Conservation (phyloP, 2,113 vertebrate genomes). For the Oryzias melastigma region DNA sequence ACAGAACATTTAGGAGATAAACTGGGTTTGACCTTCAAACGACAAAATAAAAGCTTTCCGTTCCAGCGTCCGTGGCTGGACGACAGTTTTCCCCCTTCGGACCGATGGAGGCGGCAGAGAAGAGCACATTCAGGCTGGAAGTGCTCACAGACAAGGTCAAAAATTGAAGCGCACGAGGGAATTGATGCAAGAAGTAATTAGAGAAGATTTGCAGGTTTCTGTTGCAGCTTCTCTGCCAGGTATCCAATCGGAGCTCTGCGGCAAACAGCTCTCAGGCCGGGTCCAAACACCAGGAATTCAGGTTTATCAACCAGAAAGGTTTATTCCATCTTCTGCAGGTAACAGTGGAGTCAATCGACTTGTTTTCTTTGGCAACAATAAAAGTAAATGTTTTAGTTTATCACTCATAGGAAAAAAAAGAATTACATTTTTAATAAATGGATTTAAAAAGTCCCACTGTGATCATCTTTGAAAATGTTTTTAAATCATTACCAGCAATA, state of each 20-base stretch:
- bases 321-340: too few relatives aligned
- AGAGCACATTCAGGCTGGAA: background rate
- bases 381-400: too few relatives aligned
- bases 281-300: conserved; percentile 5
- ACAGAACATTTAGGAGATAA: background rate
- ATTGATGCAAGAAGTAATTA: background rate
- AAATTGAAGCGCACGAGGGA: background rate
- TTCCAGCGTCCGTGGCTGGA: background rate
- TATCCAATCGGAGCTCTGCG: background rate
- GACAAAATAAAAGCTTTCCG: background rate
- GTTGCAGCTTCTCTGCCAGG: background rate
- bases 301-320: too few relatives aligned
- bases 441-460: too few relatives aligned
- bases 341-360: too few relatives aligned
- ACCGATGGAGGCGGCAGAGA: too few relatives aligned
- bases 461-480: too few relatives aligned
- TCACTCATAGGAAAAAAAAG: too few relatives aligned
- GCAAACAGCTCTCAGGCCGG: background rate
- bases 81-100: background rate
- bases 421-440: too few relatives aligned
- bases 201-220: background rate
- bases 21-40: background rate
- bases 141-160: background rate
- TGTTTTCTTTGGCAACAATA: too few relatives aligned
- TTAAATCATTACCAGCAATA: too few relatives aligned